phyloP scores from a whole-genome alignment of 37 sponge, comb jelly and placozoan species.

The Chondrosia reniformis region DNA sequence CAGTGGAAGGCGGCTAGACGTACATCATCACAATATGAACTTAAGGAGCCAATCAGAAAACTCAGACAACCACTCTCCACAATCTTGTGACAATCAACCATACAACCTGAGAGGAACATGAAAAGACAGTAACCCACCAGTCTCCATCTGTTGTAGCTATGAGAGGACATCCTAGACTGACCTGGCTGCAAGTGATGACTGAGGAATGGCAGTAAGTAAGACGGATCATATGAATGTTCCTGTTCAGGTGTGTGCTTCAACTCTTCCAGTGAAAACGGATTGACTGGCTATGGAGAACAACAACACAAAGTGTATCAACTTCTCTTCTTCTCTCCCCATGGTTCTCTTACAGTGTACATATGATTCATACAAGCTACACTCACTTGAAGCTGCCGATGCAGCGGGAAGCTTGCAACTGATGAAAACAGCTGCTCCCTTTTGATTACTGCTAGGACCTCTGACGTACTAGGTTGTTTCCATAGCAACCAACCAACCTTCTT shows the following conservation, averaged over 20 bases:
- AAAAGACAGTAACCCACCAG: no score
- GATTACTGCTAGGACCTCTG: conserved; percentile 34
- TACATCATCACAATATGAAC: conserved; percentile 41
- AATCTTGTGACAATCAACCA: conserved; percentile 70
- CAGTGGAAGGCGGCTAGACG: conserved; percentile 50
- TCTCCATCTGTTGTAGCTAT: neutral
- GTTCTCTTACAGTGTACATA: no score
- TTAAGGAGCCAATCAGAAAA: conserved; percentile 46
- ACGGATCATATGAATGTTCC: conserved; percentile 53
- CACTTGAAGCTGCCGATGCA: conserved; percentile 18
- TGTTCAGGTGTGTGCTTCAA: neutral
- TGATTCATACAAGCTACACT: neutral
- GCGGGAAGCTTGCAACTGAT: conserved; percentile 22
- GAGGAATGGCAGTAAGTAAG: conserved; percentile 68
- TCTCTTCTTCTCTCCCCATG: no score
- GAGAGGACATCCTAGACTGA: no score
- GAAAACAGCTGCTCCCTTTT: conserved; percentile 18
- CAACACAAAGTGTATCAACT: neutral
- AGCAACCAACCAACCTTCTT: conserved; percentile 53
- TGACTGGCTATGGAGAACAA: conserved; percentile 28
- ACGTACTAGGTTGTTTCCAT: conserved; percentile 43
- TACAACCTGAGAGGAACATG: conserved; percentile 31
- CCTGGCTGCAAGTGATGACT: conserved; percentile 52
- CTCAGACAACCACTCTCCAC: conserved; percentile 61
- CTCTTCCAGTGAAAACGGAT: conserved; percentile 12